Conservation (phyloP, 2,888 invertebrate species). For the Pachydiplax longipennis region DNA sequence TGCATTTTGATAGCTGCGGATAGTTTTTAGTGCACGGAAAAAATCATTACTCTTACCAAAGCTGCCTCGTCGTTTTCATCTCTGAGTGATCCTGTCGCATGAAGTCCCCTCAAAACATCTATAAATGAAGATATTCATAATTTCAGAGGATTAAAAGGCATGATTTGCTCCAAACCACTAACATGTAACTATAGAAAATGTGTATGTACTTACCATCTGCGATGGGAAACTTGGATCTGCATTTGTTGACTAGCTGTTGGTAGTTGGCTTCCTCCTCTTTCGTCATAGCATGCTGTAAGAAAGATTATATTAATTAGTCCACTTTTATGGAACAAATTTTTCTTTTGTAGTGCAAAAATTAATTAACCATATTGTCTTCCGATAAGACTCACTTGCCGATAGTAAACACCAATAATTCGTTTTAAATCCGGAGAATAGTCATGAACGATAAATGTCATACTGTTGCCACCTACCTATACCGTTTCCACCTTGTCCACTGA, state of each 20-base stretch:
- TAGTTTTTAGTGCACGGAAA: too few relatives aligned
- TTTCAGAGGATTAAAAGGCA: background rate
- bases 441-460: too few relatives aligned
- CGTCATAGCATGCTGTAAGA: background rate
- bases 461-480: too few relatives aligned
- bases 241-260: background rate
- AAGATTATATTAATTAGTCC: background rate
- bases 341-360: too few relatives aligned
- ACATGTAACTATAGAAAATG: background rate
- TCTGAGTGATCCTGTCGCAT: background rate
- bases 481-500: too few relatives aligned
- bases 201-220: background rate
- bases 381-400: too few relatives aligned
- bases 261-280: background rate
- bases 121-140: background rate
- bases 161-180: background rate
- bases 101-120: background rate
- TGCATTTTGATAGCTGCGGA: too few relatives aligned
- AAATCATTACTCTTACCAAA: background rate
- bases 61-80: background rate
- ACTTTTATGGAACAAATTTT: background rate
- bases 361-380: too few relatives aligned
- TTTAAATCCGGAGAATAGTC: too few relatives aligned
- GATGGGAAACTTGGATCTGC: background rate
- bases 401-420: too few relatives aligned